A percentile compares a stretch with the other conserved stretches of the same genome.
Conservation (phyloP, 2,797 vertebrate genomes). For the Lacerta agilis region DNA sequence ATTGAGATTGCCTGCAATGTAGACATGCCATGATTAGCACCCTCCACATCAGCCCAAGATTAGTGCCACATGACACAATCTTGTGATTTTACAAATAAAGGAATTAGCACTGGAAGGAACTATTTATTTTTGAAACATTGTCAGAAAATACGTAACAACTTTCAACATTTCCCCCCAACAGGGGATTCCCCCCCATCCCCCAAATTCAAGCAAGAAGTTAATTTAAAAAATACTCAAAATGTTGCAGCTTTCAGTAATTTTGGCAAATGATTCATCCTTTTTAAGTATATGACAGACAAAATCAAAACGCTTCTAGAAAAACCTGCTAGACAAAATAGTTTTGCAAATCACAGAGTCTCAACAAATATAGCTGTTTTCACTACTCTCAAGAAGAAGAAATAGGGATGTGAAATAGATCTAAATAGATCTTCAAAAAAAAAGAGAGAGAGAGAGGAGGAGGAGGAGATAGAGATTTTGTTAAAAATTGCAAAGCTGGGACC, state of each 20-base stretch:
- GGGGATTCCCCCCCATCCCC: not conserved
- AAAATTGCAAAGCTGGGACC: slow-evolving; percentile 22
- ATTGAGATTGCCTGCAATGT: not conserved
- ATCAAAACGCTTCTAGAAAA: not conserved
- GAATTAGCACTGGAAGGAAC: not conserved
- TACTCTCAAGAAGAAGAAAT: not conserved
- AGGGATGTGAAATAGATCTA: not conserved
- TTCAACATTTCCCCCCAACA: not conserved
- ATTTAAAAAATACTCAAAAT: not conserved
- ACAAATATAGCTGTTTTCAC: slow-evolving; percentile 8
- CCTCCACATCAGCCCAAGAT: not conserved
- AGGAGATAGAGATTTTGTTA: too few relatives aligned
- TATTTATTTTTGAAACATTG: not conserved
- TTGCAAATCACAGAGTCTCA: not conserved
- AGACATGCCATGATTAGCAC: slow-evolving; percentile 7
- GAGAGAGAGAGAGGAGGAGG: not conserved
- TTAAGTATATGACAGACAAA: not conserved
- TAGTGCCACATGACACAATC: rapidly evolving
- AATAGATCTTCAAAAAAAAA: not conserved
- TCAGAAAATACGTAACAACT: not conserved
- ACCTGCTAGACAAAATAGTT: not conserved
- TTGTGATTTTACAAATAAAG: slow-evolving; percentile 11
- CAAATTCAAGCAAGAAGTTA: not conserved
- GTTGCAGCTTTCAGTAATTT: not conserved
- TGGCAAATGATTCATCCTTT: not conserved